Evolutionary conservation across 2,888 invertebrate species (phyloP).

Genomic region (Orthonevra nobilis): DNA sequence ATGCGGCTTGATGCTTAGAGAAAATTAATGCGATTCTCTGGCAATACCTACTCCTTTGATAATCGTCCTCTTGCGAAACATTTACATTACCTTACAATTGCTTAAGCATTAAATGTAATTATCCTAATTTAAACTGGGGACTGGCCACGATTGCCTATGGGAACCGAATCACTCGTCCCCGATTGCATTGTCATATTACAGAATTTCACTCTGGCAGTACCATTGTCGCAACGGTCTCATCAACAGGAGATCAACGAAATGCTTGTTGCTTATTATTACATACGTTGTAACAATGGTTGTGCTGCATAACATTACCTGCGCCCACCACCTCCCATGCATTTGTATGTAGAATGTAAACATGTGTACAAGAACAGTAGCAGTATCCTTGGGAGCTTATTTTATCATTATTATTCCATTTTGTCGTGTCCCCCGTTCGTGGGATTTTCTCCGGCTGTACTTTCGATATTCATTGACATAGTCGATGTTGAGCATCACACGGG

Average conservation of each 20-base stretch:
- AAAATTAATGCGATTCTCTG: constrained; percentile 60
- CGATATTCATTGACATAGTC: constrained; percentile 49
- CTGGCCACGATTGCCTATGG: neutral
- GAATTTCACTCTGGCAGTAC: constrained; percentile 11
- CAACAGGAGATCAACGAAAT: constrained; percentile 42
- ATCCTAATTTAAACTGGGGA: constrained; percentile 54
- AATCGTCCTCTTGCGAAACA: constrained; percentile 41
- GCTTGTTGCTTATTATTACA: constrained; percentile 42
- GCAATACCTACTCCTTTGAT: constrained; percentile 49
- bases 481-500: constrained; percentile 12
- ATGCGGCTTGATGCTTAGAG: constrained; percentile 20
- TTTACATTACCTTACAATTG: constrained; percentile 60
- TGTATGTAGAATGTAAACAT: neutral
- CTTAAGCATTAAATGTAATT: constrained; percentile 66
- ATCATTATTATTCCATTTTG: constrained; percentile 64
- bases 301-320: neutral
- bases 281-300: constrained; percentile 11
- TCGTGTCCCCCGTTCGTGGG: constrained; percentile 73
- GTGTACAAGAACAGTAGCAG: neutral
- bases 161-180: constrained; percentile 27
- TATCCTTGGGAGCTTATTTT: constrained; percentile 53
- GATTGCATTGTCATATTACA: constrained; percentile 39
- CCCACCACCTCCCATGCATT: no score
- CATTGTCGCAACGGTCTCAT: constrained; percentile 9
- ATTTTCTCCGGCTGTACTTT: constrained; percentile 77